phyloP scores from a whole-genome alignment of 2,113 vertebrate species.

The Colius striatus region DNA sequence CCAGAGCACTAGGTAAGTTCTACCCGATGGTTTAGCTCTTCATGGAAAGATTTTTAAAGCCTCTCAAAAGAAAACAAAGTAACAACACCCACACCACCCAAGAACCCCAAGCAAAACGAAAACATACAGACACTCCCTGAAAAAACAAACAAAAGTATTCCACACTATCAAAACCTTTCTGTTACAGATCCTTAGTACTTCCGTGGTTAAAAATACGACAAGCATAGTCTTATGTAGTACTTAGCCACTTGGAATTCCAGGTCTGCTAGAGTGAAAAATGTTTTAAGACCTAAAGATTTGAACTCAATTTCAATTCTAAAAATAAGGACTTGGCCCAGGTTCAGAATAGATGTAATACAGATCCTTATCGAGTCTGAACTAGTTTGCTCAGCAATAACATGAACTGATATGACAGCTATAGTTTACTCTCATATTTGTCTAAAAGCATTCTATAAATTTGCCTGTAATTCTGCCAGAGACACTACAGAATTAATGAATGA shows the following conservation, averaged over 20 bases:
- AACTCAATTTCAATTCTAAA: slow-evolving; percentile 1
- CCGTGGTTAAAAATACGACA: not conserved
- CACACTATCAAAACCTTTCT: not conserved
- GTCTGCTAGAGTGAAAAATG: not conserved
- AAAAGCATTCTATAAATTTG: slow-evolving; percentile 11
- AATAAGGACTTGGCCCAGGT: not conserved
- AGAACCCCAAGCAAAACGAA: not conserved
- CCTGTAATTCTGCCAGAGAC: slow-evolving; percentile 18
- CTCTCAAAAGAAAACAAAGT: not conserved
- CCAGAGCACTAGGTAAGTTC: not conserved
- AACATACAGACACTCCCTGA: not conserved
- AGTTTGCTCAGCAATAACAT: not conserved
- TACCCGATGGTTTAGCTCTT: not conserved
- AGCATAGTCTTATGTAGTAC: not conserved
- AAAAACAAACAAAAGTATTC: rapidly evolving
- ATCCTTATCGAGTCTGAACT: not conserved
- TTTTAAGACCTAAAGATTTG: not conserved
- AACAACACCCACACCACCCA: rapidly evolving
- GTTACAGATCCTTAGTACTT: not conserved
- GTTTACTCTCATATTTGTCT: not conserved
- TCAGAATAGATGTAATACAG: not conserved
- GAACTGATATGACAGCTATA: slow-evolving; percentile 16
- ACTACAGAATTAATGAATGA: not conserved
- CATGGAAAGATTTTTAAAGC: not conserved
- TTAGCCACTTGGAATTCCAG: not conserved